Evolutionary conservation across 2,888 invertebrate genomes (phyloP).

Genomic region (Drosophila pullipes): DNA sequence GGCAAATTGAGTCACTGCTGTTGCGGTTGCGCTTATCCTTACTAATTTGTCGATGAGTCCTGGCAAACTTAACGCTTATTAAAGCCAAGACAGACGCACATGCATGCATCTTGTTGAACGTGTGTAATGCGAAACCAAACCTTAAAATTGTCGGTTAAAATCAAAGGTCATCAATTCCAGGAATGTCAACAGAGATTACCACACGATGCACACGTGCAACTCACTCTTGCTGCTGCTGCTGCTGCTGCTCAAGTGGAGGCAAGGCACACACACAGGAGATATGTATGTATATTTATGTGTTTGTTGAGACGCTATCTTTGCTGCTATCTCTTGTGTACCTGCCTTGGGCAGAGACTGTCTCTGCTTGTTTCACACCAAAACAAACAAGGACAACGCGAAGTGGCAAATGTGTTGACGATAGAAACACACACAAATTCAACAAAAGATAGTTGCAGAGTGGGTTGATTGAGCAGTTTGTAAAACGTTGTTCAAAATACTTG

Average conservation of each 20-base stretch:
- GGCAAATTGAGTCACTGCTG: slow-evolving; percentile 68
- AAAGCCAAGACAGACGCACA: slow-evolving; percentile 50
- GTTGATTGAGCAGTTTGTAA: slow-evolving; percentile 1
- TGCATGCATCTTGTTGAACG: slow-evolving; percentile 19
- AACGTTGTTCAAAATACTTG: not conserved
- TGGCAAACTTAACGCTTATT: slow-evolving; percentile 77
- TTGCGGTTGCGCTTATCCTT: slow-evolving; percentile 33
- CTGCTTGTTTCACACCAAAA: slow-evolving; percentile 68
- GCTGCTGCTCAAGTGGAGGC: slow-evolving; percentile 60
- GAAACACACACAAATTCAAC: slow-evolving; percentile 29
- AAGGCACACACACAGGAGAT: slow-evolving; percentile 8
- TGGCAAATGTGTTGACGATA: slow-evolving; percentile 50
- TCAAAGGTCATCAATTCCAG: slow-evolving; percentile 79
- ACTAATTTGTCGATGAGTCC: slow-evolving; percentile 59
- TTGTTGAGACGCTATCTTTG: not conserved
- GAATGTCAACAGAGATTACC: slow-evolving; percentile 84
- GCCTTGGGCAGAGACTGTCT: slow-evolving; percentile 29
- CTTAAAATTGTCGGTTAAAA: slow-evolving; percentile 59
- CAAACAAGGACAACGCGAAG: slow-evolving; percentile 71
- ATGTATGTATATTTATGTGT: too few relatives aligned
- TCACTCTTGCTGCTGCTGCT: not conserved
- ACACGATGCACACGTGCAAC: slow-evolving; percentile 84
- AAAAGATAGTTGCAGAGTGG: slow-evolving; percentile 28
- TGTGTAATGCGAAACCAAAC: slow-evolving; percentile 75
- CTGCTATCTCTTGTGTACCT: slow-evolving; percentile 55